Evolutionary conservation across 2,888 invertebrate genomes (phyloP).

Genomic region (Nemoura dubitans): DNA sequence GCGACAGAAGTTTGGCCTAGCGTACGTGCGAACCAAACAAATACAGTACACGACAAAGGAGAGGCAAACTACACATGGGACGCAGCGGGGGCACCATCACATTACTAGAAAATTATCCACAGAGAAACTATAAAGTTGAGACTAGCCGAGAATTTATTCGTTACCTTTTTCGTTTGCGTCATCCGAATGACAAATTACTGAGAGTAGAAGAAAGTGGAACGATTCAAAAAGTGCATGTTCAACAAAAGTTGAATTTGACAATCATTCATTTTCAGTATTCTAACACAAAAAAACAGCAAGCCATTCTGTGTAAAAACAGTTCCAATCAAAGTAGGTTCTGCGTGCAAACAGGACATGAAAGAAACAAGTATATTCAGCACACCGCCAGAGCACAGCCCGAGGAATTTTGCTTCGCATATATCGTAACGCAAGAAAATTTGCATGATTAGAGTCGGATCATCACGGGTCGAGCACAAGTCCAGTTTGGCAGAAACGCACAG

Average conservation of each 20-base stretch:
- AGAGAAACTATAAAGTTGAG: not conserved
- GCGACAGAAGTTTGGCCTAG: slow-evolving; percentile 47
- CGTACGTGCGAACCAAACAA: slow-evolving; percentile 49
- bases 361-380: not conserved
- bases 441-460: not conserved
- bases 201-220: not conserved
- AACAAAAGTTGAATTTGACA: not conserved
- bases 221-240: not conserved
- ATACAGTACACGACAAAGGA: slow-evolving; percentile 44
- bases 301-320: slow-evolving; percentile 32
- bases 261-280: slow-evolving; percentile 27
- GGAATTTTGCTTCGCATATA: not conserved
- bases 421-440: not conserved
- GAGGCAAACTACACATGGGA: slow-evolving; percentile 37
- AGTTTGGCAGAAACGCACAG: too few species aligned
- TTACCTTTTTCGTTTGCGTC: slow-evolving; percentile 20
- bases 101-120: not conserved
- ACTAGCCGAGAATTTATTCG: slow-evolving; percentile 4
- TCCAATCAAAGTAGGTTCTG: not conserved
- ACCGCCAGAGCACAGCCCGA: not conserved
- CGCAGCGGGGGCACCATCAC: not conserved
- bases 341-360: slow-evolving; percentile 20
- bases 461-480: not conserved
- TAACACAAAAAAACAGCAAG: slow-evolving; percentile 33
- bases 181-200: slow-evolving; percentile 19